Percentiles rank a stretch among this genome's conserved stretches.
These are phyloP conservation scores for Sinocyclocheilus anophthalmus DNA, from an alignment of 2,113 vertebrate genomes.

Conservation along the genomic window DNA sequence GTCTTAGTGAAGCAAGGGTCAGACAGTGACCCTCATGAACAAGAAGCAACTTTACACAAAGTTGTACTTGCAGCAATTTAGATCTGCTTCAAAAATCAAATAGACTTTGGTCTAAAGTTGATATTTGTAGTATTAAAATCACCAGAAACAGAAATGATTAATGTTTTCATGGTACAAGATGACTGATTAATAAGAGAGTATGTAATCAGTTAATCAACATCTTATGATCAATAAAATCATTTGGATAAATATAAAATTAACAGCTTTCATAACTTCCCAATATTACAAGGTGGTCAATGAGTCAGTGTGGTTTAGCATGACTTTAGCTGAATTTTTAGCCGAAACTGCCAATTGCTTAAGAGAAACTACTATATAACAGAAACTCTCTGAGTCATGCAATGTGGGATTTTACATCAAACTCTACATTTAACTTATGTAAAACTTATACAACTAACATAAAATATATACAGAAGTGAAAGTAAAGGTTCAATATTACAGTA, in stretches of 20 bases:
- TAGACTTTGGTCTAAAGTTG: not conserved
- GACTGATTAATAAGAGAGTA: not conserved
- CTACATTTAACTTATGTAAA: constrained; percentile 18
- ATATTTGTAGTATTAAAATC: not conserved
- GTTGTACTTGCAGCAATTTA: not conserved
- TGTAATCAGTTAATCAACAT: not conserved
- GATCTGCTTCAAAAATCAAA: not conserved
- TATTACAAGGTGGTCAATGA: constrained; percentile 25
- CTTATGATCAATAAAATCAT: not conserved
- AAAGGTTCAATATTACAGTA: not conserved
- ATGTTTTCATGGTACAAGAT: not conserved
- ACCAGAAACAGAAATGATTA: not conserved
- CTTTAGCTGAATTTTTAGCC: not conserved
- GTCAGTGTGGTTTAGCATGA: not conserved
- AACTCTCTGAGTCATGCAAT: not conserved
- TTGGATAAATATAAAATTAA: not conserved
- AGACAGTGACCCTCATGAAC: not conserved
- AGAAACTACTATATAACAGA: constrained; percentile 30
- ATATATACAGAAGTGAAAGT: not conserved
- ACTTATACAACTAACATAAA: not conserved
- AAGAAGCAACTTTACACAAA: not conserved
- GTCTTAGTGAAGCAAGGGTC: not conserved
- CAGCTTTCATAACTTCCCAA: not conserved
- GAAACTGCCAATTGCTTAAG: constrained; percentile 39
- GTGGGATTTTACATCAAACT: not conserved